A percentile compares a stretch with the other conserved stretches of the same genome.
phyloP scores from a whole-genome alignment of 2,797 vertebrate species.

The Periparus ater region DNA sequence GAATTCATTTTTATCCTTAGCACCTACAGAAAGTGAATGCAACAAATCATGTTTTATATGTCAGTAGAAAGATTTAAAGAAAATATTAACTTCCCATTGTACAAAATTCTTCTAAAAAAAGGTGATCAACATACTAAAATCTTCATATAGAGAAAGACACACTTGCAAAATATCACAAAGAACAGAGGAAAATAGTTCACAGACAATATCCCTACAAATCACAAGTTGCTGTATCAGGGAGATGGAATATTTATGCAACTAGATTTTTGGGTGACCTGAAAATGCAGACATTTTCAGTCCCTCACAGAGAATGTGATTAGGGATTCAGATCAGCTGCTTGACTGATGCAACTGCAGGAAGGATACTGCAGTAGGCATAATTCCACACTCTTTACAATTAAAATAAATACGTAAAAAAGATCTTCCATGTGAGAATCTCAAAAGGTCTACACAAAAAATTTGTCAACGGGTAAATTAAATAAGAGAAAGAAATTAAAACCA shows the following conservation, averaged over 20 bases:
- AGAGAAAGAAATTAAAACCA: neutral
- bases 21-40: neutral
- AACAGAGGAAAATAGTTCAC: neutral
- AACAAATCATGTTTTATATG: neutral
- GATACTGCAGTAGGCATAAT: neutral
- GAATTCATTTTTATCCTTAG: neutral
- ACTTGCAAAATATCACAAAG: neutral
- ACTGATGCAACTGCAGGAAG: neutral
- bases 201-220: neutral
- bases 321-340: neutral
- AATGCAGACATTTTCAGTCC: neutral
- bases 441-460: neutral
- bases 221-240: neutral
- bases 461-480: neutral
- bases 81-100: neutral
- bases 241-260: neutral
- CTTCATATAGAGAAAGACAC: neutral
- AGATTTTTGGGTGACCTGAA: neutral
- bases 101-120: neutral
- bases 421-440: neutral
- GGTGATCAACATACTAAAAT: neutral
- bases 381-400: neutral
- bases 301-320: neutral
- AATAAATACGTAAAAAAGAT: neutral
- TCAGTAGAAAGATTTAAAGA: neutral